Percentiles rank a stretch among this genome's conserved stretches.
These are phyloP conservation scores for Syrmaticus mikado DNA, from an alignment of 2,113 vertebrate genomes.

Conservation along the genomic window DNA sequence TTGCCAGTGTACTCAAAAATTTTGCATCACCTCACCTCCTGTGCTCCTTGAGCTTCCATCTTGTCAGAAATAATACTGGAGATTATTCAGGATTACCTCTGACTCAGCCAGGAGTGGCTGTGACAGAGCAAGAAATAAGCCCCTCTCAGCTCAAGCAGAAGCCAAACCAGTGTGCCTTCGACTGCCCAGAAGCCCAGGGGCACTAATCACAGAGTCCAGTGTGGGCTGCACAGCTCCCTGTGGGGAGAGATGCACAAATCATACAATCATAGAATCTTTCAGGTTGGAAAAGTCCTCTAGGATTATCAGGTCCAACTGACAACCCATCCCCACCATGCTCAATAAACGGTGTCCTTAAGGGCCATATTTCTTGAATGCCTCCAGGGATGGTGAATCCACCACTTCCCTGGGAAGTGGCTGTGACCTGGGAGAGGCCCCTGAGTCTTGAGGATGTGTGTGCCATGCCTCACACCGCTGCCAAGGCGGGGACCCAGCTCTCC, in stretches of 20 bases:
- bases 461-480: not conserved
- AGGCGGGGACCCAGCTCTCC: not conserved
- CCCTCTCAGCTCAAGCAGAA: not conserved
- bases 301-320: no score
- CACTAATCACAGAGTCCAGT: not conserved
- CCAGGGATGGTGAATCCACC: no score
- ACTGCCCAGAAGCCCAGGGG: fast-evolving
- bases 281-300: no score
- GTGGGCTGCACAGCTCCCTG: fast-evolving
- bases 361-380: no score
- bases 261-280: no score
- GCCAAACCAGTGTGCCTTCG: not conserved
- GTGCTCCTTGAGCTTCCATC: not conserved
- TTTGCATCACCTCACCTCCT: not conserved
- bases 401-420: no score
- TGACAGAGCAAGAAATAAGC: conserved; percentile 61
- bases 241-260: not conserved
- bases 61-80: conserved; percentile 26
- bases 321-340: no score
- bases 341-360: no score
- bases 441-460: not conserved
- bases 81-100: conserved; percentile 50
- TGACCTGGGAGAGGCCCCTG: not conserved
- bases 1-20: not conserved
- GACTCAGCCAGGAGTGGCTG: conserved; percentile 29